Evolutionary conservation across 2,797 vertebrate genomes (phyloP), one percentile per base, ranked within the genome.

Genomic region (Smutsia gigantea): DNA sequence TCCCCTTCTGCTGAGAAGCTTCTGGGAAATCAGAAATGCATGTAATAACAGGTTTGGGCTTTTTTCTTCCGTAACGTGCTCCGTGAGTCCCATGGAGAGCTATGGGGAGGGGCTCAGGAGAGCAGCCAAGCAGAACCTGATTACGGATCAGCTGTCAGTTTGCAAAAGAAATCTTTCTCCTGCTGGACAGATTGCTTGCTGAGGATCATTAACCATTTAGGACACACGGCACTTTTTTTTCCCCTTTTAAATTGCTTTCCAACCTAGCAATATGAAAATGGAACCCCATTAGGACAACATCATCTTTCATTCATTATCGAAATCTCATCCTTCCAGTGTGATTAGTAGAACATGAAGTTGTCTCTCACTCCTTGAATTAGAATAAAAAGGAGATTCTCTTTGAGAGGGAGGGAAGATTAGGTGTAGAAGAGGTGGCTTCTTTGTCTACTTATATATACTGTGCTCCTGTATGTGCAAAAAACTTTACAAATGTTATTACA

Each of bases 141-240:
- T 96, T 97, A 97, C 97, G 97, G 97, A 98, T 98, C 97, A 97
- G 31, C 97, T 98, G 92, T 97, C 97, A 98, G 91, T 90, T 19
- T 90, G 95, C 37, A 27, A 75, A 97, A 93, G 85, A 97, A 97
- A 97, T 97, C 93, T 96, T 96, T 87, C 97, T 95, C 96, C 84
- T 66, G 96, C 95, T 95, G 97, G 97, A 97, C 93, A 98, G 95
- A 98, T 97, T 97, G 97, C 96, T 98, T 96, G 96, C 85, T 88
- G 88, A 98, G 98, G 97, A 97, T 98, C 98, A 98, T 98, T 98
- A 98, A 97, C 96, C 93, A 98, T 98, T 98, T 97, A 93, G 97
- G 97, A 98, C 88, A 29, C 17, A 1, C 4, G 42, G 69, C 53
- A 83, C 93, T 93, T 66, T 49, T 88, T 69, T 57, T 39, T 5